Conservation (phyloP, 2,113 vertebrate genomes). For the Onychorhynchus coronatus region DNA sequence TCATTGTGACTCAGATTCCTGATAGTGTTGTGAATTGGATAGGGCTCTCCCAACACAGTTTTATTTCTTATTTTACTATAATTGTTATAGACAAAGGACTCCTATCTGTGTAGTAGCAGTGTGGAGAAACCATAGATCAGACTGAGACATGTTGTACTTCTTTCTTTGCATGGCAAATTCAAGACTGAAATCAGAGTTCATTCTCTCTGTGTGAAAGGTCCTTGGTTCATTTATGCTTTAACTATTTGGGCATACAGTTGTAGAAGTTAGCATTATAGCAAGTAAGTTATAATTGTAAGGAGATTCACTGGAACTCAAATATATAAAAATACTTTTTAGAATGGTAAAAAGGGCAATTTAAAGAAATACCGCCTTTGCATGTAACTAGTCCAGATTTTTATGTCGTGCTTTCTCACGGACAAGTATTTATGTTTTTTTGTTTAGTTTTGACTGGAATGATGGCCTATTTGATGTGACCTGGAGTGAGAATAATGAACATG, state of each 20-base stretch:
- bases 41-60: neutral
- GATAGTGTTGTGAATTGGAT: neutral
- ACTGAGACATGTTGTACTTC: neutral
- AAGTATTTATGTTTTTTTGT: neutral
- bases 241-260: neutral
- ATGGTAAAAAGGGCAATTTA: neutral
- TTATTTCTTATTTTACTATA: neutral
- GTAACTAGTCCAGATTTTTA: neutral
- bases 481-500: conserved; percentile 92
- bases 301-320: neutral
- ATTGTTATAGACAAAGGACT: neutral
- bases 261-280: neutral
- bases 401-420: neutral
- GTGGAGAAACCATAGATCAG: neutral
- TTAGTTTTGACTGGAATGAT: conserved; percentile 92
- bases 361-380: neutral
- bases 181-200: neutral
- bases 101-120: neutral
- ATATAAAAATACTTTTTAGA: neutral
- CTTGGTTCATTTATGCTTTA: neutral
- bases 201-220: neutral
- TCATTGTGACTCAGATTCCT: neutral
- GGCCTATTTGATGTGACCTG: conserved; percentile 93
- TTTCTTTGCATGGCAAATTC: neutral
- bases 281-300: neutral